Conservation (phyloP, 2,113 vertebrate species). For the Chloropsis cyanopogon region DNA sequence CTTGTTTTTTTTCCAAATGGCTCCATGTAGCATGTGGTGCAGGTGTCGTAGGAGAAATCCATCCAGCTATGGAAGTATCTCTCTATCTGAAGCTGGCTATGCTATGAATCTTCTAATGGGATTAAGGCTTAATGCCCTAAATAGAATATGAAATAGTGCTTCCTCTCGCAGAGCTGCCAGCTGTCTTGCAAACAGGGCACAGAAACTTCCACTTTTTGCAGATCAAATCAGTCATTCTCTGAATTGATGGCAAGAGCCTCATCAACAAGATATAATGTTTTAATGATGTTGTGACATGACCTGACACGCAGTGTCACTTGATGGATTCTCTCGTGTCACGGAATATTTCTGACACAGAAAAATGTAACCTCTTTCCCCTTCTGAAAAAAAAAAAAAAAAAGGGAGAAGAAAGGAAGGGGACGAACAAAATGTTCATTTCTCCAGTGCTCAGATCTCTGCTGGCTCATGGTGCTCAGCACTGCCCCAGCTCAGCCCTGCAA, state of each 20-base stretch:
- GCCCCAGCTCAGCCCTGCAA: neutral
- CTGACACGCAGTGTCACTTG: constrained; percentile 75
- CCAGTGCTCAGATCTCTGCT: neutral
- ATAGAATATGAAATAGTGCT: constrained; percentile 45
- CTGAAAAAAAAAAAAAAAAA: neutral
- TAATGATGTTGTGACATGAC: constrained; percentile 83
- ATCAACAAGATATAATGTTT: constrained; percentile 77
- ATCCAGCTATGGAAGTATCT: constrained; percentile 28
- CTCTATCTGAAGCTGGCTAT: constrained; percentile 17
- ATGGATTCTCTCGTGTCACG: constrained; percentile 70
- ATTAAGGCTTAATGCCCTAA: constrained; percentile 62
- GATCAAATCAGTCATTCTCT: constrained; percentile 72
- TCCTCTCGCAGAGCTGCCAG: constrained; percentile 57
- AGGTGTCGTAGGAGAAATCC: constrained; percentile 15
- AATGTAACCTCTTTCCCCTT: constrained; percentile 13
- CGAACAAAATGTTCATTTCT: neutral
- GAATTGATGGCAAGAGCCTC: constrained; percentile 75
- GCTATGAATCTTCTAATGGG: constrained; percentile 60
- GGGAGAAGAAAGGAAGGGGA: neutral
- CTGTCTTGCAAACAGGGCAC: constrained; percentile 61
- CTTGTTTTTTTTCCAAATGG: constrained; percentile 20
- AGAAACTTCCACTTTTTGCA: constrained; percentile 72
- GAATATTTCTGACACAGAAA: constrained; percentile 68
- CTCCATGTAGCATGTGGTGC: neutral
- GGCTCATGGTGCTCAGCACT: neutral